Base-by-base conservation (phyloP, 2,113 vertebrate species). In the Verasper variegatus region DNA sequence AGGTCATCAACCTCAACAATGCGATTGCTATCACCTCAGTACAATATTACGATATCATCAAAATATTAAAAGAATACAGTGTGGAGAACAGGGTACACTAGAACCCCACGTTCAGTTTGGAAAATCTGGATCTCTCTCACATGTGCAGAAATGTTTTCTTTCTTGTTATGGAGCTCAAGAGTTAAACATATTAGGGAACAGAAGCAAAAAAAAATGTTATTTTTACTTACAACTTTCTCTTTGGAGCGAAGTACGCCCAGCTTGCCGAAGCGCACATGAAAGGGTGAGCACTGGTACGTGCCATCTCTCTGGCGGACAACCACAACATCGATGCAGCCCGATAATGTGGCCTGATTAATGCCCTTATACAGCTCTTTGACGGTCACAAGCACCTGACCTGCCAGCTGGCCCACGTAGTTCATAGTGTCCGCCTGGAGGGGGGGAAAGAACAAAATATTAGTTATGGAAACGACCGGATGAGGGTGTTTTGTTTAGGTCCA, bases 331-430 rank as follows among this genome's bases (percentile, higher is more conserved):
- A 99, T 99, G 93, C 98, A 99, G 14, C 98, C 98, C 0, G 98
- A 99, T 45, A 99, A 89, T 0, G 98, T 99, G 58, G 98, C 98
- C 89, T 98, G 98, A 86, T 99, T 99, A 68, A 99, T 98, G 73
- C 97, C 98, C 85, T 98, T 99, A 83, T 99, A 99, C 74, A 99
- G 95, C 76, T 99, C 97, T 92, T 95, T 98, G 84, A 99, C 96
- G 1, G 98, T 99, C 74, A 97, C 97, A 88, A 99, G 94, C 90
- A 99, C 97, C 82, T 99, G 97, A 75, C 97, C 97, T 7, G 97
- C 98, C 92, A 99, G 95, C 84, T 99, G 98, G 56, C 98, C 98
- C 80, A 99, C 96, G 92, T 99, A 99, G 94, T 98, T 99, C 98
- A 99, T 99, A 88, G 96, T 98, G 93, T 96, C 96, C 69, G 79